phyloP scores from a whole-genome alignment of 1,140 invertebrate species.

The Cryptotermes secundus region DNA sequence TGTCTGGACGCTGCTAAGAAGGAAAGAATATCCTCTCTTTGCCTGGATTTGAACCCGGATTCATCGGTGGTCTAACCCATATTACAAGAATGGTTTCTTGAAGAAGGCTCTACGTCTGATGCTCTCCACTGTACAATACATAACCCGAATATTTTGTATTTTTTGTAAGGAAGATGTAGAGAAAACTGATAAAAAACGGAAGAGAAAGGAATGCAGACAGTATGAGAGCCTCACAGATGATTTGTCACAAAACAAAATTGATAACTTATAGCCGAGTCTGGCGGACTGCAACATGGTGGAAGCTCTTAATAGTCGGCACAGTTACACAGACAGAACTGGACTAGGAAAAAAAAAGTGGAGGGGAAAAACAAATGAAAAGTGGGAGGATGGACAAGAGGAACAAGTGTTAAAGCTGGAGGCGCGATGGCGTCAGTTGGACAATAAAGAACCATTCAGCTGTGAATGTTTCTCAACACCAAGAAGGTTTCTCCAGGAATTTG shows the following conservation, averaged over 20 bases:
- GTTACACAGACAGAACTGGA: background rate
- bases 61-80: too few species aligned
- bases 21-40: too few species aligned
- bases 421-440: background rate
- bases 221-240: background rate
- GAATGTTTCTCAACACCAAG: background rate
- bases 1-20: too few species aligned
- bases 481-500: background rate
- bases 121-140: background rate
- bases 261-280: background rate
- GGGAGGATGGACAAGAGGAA: background rate
- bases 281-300: background rate
- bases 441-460: background rate
- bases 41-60: too few species aligned
- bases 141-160: background rate
- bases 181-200: background rate
- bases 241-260: slow-evolving; percentile 14
- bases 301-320: background rate
- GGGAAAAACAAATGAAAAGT: background rate
- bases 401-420: background rate
- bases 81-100: too few species aligned
- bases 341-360: background rate
- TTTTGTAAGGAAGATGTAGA: background rate
- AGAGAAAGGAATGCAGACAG: slow-evolving; percentile 10
- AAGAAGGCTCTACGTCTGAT: background rate